Percentiles rank a stretch among this genome's conserved stretches.
Conservation (phyloP, 53 echinoderm and acorn worm species). For the Holothuria scabra region DNA sequence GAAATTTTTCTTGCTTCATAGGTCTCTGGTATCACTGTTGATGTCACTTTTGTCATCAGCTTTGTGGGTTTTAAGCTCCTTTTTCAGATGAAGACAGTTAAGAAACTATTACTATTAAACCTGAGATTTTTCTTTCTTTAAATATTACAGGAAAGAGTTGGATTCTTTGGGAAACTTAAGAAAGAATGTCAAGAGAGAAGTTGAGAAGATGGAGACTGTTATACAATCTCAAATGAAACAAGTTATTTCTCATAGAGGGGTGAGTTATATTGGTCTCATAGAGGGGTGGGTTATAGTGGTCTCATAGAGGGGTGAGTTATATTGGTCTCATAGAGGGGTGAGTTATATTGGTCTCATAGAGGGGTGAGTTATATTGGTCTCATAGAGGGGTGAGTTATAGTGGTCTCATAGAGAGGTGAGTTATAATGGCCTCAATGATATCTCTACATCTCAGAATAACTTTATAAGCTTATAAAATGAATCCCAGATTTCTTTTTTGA, state of each 20-base stretch:
- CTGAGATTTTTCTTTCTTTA: too few relatives aligned
- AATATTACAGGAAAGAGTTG: slow-evolving; percentile 48
- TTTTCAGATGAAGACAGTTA: too few relatives aligned
- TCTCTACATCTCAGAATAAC: too few relatives aligned
- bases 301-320: slow-evolving; percentile 18
- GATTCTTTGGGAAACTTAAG: slow-evolving; percentile 52
- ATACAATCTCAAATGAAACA: slow-evolving; percentile 37
- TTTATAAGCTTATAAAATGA: too few relatives aligned
- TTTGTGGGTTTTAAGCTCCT: too few relatives aligned
- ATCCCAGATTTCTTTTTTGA: too few relatives aligned
- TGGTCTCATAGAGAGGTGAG: slow-evolving; percentile 26
- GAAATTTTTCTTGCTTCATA: too few relatives aligned
- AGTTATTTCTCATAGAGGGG: slow-evolving; percentile 27
- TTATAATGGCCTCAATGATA: too few relatives aligned
- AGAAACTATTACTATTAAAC: too few relatives aligned
- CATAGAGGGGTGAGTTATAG: slow-evolving; percentile 21
- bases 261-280: slow-evolving; percentile 1
- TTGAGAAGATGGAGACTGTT: slow-evolving; percentile 56
- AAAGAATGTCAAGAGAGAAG: slow-evolving; percentile 51
- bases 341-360: not conserved
- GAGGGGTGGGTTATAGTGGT: slow-evolving; percentile 20
- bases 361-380: slow-evolving; percentile 23
- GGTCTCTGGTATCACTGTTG: too few relatives aligned
- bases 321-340: slow-evolving; percentile 24
- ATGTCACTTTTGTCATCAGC: too few relatives aligned